Conservation (phyloP, 2,797 vertebrate genomes). For the Chaetophractus vellerosus region DNA sequence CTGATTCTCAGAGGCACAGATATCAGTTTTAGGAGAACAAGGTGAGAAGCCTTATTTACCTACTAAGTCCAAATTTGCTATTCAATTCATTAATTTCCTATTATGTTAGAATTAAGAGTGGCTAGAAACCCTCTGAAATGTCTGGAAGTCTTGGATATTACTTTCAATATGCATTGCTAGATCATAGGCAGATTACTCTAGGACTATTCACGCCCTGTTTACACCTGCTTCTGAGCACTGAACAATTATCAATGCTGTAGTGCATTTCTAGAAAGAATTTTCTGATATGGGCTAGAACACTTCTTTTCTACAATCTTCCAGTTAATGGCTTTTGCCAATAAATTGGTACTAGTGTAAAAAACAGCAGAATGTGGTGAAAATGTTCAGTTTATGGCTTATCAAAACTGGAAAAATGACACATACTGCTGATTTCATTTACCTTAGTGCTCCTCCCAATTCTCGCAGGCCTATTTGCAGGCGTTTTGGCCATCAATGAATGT, state of each 20-base stretch:
- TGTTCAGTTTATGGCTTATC: conserved; percentile 79
- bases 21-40: neutral
- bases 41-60: conserved; percentile 16
- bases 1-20: neutral
- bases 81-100: conserved; percentile 26
- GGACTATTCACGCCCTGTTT: conserved; percentile 35
- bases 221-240: conserved; percentile 56
- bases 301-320: conserved; percentile 80
- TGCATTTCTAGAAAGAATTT: conserved; percentile 48
- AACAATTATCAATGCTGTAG: conserved; percentile 5
- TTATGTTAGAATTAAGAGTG: neutral
- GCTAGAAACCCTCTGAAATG: neutral
- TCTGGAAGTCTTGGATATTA: neutral
- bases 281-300: conserved; percentile 79
- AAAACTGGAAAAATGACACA: conserved; percentile 81
- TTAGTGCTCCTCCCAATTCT: conserved; percentile 65
- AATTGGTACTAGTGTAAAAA: conserved; percentile 82
- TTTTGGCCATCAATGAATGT: conserved; percentile 78
- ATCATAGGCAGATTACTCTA: neutral
- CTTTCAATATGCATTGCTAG: conserved; percentile 49
- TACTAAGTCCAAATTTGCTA: conserved; percentile 26
- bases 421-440: conserved; percentile 82
- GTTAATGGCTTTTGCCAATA: conserved; percentile 79
- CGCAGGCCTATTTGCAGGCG: conserved; percentile 78
- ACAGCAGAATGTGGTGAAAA: conserved; percentile 83